Conservation (phyloP, 2,797 vertebrate species). For the Rhynchotus rufescens region DNA sequence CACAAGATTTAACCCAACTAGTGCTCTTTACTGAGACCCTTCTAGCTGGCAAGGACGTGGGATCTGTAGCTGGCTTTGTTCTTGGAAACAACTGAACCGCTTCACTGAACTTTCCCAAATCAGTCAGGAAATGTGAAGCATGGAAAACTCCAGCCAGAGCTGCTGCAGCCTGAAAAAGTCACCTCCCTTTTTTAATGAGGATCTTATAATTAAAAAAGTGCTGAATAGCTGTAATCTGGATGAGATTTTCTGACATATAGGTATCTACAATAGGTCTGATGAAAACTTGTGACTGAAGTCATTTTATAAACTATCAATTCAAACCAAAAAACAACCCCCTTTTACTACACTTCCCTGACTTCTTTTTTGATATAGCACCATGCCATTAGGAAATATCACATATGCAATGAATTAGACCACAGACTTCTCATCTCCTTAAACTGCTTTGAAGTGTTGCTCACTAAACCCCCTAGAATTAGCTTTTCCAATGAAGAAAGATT, state of each 20-base stretch:
- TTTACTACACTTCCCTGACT: background rate
- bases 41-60: constrained; percentile 20
- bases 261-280: background rate
- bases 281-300: background rate
- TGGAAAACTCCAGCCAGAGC: background rate
- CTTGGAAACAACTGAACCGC: constrained; percentile 46
- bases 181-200: background rate
- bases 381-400: constrained; percentile 14
- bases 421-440: constrained; percentile 28
- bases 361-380: background rate
- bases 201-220: background rate
- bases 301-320: background rate
- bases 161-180: background rate
- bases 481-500: constrained; percentile 45
- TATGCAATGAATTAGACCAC: constrained; percentile 2
- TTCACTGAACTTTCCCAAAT: constrained; percentile 16
- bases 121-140: background rate
- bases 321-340: rapidly evolving
- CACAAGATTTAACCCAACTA: constrained; percentile 28
- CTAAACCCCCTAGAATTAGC: background rate
- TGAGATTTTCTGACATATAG: background rate
- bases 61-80: constrained; percentile 48
- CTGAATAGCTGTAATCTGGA: background rate
- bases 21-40: background rate
- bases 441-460: constrained; percentile 55